These are phyloP conservation scores for Aphaenogaster rudis DNA, from an alignment of 1,140 invertebrate genomes.

Conservation along the genomic window DNA sequence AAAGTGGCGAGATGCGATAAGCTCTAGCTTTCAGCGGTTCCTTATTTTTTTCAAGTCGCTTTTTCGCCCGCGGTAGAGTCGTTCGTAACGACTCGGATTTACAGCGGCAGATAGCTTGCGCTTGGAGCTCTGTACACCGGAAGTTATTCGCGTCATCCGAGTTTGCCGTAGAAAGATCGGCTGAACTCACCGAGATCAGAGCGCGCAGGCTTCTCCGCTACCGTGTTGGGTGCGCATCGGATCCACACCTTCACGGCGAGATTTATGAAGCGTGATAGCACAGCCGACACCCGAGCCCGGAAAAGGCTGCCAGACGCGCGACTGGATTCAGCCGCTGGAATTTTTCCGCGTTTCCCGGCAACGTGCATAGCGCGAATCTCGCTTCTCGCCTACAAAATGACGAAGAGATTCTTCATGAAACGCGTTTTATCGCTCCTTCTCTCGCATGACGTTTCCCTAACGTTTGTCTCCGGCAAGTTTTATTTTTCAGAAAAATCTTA, in stretches of 20 bases:
- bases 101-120: slow-evolving; percentile 67
- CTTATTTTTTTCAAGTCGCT: slow-evolving; percentile 46
- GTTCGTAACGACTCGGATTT: slow-evolving; percentile 70
- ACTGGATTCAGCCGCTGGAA: slow-evolving; percentile 62
- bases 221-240: slow-evolving; percentile 57
- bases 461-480: slow-evolving; percentile 15
- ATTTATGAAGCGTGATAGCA: slow-evolving; percentile 76
- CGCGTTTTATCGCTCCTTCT: slow-evolving; percentile 9
- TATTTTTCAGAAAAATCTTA: slow-evolving; percentile 17
- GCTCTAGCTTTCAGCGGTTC: background rate
- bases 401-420: slow-evolving; percentile 41
- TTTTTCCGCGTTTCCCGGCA: slow-evolving; percentile 24
- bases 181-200: slow-evolving; percentile 61
- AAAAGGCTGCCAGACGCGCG: slow-evolving; percentile 55
- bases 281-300: slow-evolving; percentile 37
- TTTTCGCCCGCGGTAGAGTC: slow-evolving; percentile 15
- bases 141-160: slow-evolving; percentile 70
- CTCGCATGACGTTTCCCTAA: slow-evolving; percentile 12
- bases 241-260: slow-evolving; percentile 61
- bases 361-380: slow-evolving; percentile 11
- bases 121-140: slow-evolving; percentile 41
- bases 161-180: slow-evolving; percentile 59
- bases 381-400: slow-evolving; percentile 36
- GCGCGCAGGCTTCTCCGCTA: slow-evolving; percentile 33
- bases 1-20: background rate